Evolutionary conservation across 2,797 vertebrate species (phyloP), one percentile per base, ranked within the genome.

Genomic region (Hoplostethus mediterraneus): DNA sequence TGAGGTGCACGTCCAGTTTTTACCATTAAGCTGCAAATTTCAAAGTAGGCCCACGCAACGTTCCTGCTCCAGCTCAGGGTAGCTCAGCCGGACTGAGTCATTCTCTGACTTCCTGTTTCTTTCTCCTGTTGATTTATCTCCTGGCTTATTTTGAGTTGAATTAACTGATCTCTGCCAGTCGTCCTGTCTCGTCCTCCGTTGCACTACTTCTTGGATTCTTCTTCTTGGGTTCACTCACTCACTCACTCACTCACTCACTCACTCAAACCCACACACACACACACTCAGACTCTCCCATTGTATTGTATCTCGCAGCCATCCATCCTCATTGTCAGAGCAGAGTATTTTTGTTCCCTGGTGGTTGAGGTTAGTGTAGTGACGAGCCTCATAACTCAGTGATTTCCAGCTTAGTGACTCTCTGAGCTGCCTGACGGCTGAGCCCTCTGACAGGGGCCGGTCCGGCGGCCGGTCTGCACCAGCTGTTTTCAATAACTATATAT

Each of bases 371-470:
- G 30, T 47, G 33, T 53, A 12, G 52, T 36, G 17, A 64, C 30
- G 21, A 6, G 25, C 5, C 42, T 58, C 67, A 54, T 44, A 74
- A 68, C 62, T 75, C 36, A 36, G 48, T 16, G 5, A 53, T 57
- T 62, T 68, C 59, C 67, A 68, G 31, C 21, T 28, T 74, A 57
- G 48, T 58, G 62, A 61, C 21, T 67, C 31, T 0, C 31, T 33
- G 63, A 59, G 17, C 63, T 8, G 21, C 56, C 54, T 47, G 73
- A 67, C 66, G 57, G 66, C 59, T 63, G 65, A 17, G 31, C 28
- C 12, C 10, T 12, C 9, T 12, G 40, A 44, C 40, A 10, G 40
- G 51, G 25, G 21, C 21, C 21, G 21, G 21, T 21, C 21, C 21
- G 1, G 21, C 21, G 21, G 21, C 21, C 21, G 21, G 21, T 21